phyloP scores from a whole-genome alignment of 2,797 vertebrate genomes.

The Pelobates cultripes region DNA sequence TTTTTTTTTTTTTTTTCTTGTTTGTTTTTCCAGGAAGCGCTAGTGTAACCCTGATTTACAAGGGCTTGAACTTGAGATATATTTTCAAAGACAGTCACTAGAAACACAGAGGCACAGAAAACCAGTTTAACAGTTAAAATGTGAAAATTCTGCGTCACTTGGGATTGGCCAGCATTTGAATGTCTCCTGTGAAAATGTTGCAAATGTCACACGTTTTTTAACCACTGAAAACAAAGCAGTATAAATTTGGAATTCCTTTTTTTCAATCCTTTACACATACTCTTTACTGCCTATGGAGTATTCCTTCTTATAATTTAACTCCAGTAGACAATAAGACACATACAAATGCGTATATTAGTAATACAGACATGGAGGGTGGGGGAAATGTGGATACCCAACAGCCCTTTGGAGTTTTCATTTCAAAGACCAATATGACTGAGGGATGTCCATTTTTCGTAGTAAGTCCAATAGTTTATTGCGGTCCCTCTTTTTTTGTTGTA shows the following conservation, averaged over 20 bases:
- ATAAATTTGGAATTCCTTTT: constrained; percentile 1
- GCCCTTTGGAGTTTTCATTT: constrained; percentile 38
- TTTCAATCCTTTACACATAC: constrained; percentile 22
- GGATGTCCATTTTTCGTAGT: background rate
- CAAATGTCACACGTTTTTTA: constrained; percentile 20
- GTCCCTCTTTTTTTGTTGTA: background rate
- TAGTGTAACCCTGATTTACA: constrained; percentile 27
- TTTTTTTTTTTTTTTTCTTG: too few relatives aligned
- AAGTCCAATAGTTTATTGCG: background rate
- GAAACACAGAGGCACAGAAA: constrained; percentile 50
- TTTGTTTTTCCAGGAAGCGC: constrained; percentile 42
- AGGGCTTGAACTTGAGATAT: constrained; percentile 38
- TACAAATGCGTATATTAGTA: constrained; percentile 36
- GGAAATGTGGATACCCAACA: constrained; percentile 28
- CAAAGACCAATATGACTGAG: constrained; percentile 10
- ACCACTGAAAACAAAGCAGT: too few relatives aligned
- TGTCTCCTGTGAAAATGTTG: constrained; percentile 21
- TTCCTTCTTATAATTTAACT: constrained; percentile 3
- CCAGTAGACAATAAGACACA: constrained; percentile 17
- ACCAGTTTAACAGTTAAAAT: constrained; percentile 38
- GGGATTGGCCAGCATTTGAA: constrained; percentile 12
- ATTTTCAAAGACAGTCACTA: constrained; percentile 47
- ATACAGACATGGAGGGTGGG: constrained; percentile 37
- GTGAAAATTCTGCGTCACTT: constrained; percentile 34
- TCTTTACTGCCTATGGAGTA: background rate